Conservation (phyloP, 2,888 invertebrate genomes). For the Eilema depressum region DNA sequence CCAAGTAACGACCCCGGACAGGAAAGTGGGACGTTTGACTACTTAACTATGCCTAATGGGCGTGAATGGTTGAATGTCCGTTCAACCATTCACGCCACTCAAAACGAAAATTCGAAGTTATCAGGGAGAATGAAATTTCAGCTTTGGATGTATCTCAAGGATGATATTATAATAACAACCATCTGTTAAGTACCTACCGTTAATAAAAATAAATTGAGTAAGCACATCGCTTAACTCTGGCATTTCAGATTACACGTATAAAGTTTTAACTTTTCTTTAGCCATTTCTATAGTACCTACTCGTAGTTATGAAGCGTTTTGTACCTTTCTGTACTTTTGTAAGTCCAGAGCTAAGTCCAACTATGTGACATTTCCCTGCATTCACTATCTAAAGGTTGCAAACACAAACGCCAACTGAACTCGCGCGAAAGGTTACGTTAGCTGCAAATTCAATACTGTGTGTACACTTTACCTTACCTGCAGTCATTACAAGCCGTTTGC, state of each 20-base stretch:
- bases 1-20: background rate
- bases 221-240: background rate
- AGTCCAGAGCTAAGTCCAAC: constrained; percentile 83
- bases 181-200: background rate
- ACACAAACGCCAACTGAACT: constrained; percentile 70
- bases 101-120: background rate
- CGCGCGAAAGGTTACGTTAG: constrained; percentile 74
- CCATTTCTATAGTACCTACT: too few relatives aligned
- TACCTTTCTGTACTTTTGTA: constrained; percentile 63
- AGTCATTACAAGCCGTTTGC: constrained; percentile 61
- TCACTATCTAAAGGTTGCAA: constrained; percentile 83
- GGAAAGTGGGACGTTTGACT: background rate
- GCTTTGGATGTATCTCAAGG: too few relatives aligned
- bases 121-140: background rate
- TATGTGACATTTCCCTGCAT: constrained; percentile 85
- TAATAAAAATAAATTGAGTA: background rate
- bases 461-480: constrained; percentile 52
- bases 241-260: background rate
- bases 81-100: too few relatives aligned
- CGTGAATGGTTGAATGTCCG: too few relatives aligned
- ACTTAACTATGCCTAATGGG: too few relatives aligned
- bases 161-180: too few relatives aligned
- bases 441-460: constrained; percentile 80
- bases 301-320: constrained; percentile 45
- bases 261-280: constrained; percentile 14